Conservation (phyloP, 1,140 invertebrate genomes). For the Drosophila cardini region DNA sequence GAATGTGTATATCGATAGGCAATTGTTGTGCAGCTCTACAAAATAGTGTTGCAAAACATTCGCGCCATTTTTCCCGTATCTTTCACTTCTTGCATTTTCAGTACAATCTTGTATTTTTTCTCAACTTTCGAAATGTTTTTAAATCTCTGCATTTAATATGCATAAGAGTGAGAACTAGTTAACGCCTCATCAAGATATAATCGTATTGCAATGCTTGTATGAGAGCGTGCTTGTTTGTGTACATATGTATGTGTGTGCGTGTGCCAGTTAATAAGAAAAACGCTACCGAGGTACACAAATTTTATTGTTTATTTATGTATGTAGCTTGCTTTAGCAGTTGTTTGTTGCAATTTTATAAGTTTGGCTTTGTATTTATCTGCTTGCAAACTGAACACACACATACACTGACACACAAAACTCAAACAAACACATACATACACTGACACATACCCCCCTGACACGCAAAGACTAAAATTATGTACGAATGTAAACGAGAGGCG, state of each 20-base stretch:
- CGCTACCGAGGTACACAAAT: constrained; percentile 60
- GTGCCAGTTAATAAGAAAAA: constrained; percentile 62
- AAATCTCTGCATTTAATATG: constrained; percentile 2
- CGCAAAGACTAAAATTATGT: constrained; percentile 58
- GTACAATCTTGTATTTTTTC: constrained; percentile 6
- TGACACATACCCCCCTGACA: constrained; percentile 36
- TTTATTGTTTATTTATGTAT: constrained; percentile 51
- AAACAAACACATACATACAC: constrained; percentile 37
- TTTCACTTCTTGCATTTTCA: constrained; percentile 23
- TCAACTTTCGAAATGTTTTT: constrained; percentile 11
- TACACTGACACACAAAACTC: constrained; percentile 31
- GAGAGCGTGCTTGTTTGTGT: constrained; percentile 37
- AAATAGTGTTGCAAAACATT: constrained; percentile 45
- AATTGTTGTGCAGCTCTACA: not conserved
- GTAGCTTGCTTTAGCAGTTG: constrained; percentile 48
- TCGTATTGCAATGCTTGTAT: constrained; percentile 24
- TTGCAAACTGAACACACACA: constrained; percentile 47
- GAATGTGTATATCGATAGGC: constrained; percentile 22
- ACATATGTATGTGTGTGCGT: constrained; percentile 50
- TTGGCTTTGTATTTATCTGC: constrained; percentile 70
- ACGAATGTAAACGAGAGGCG: constrained; percentile 56
- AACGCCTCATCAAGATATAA: not conserved
- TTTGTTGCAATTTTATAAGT: constrained; percentile 72
- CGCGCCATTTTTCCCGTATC: constrained; percentile 48
- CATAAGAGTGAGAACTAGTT: constrained; percentile 1